Percentiles rank a stretch among this genome's conserved stretches.
These are phyloP conservation scores for Cosmia trapezina DNA, from an alignment of 2,888 invertebrate genomes.

Conservation along the genomic window DNA sequence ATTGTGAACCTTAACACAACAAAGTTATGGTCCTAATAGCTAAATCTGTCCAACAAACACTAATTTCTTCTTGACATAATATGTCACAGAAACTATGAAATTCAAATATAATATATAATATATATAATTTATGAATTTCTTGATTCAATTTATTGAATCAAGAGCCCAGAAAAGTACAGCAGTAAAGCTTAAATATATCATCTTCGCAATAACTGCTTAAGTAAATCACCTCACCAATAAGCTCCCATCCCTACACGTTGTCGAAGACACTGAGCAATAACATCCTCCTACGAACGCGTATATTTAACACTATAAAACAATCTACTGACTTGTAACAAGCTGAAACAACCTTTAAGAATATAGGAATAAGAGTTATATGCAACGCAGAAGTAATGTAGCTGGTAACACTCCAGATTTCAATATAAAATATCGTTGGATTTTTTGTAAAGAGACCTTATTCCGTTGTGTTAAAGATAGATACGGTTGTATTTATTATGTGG, in stretches of 20 bases:
- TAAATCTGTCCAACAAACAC: neutral
- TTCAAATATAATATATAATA: no score
- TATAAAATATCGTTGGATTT: slow-evolving; percentile 24
- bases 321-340: slow-evolving; percentile 4
- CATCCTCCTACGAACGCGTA: slow-evolving; percentile 81
- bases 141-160: no score
- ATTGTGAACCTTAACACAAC: neutral
- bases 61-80: slow-evolving; percentile 12
- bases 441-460: slow-evolving; percentile 35
- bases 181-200: slow-evolving; percentile 59
- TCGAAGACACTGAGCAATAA: slow-evolving; percentile 86
- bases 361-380: slow-evolving; percentile 9
- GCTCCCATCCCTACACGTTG: slow-evolving; percentile 77
- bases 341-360: neutral
- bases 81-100: slow-evolving; percentile 4
- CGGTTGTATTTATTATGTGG: neutral
- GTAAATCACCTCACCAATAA: slow-evolving; percentile 62
- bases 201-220: slow-evolving; percentile 61
- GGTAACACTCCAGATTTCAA: slow-evolving; percentile 54
- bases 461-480: slow-evolving; percentile 29
- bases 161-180: slow-evolving; percentile 32
- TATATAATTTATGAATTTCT: no score
- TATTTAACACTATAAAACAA: slow-evolving; percentile 76
- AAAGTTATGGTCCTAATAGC: neutral
- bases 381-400: slow-evolving; percentile 40